Evolutionary conservation across 2,888 invertebrate genomes (phyloP), one percentile per base, ranked within the genome.

Genomic region (Drosophila demipolita): DNA sequence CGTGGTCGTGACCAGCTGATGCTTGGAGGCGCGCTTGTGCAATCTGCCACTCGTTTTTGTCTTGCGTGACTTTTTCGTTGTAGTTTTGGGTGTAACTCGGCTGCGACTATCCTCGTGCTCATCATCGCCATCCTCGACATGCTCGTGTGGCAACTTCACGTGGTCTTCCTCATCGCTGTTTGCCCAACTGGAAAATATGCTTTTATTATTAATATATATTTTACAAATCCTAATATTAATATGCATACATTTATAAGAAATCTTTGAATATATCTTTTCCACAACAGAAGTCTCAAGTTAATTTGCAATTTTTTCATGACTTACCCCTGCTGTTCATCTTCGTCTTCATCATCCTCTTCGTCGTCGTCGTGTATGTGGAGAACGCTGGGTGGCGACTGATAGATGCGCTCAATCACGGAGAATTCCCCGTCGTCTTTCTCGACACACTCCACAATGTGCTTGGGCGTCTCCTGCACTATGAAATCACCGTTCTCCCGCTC

Each of bases 401-500:
- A 91, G 49, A 93, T 92, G 69, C 93, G 92, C 72, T 93, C 93
- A 61, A 93, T 93, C n/a, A 93, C 93, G 12, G 93, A 92, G 80
- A 93, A 93, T 62, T 93, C 92, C 0, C 93, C 93, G 75, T 92
- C 91, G 23, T 93, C 93, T 60, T 92, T 93, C 73, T 93, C 93
- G 12, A 93, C 92, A 48, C 93, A 93, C 70, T 93, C 93, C 2
- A 93, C 93, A 71, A 93, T 91, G 36, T 93, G 93, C 60, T 92
- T 93, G 26, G 93, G 93, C 15, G 92, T 92, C 74, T 93, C 93
- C 67, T 93, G 93, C 11, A 93, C 92, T 66, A 93, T 92, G 62
- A 93, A 93, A 66, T 93, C 93, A 4, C 93, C 93, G 67, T 93
- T 93, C 11, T 93, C 93, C 3, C 93, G 90, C 74, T 93, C 93